Evolutionary conservation across 2,888 invertebrate species (phyloP), one percentile per base, ranked within the genome.

Genomic region (Calliopum simillimum): DNA sequence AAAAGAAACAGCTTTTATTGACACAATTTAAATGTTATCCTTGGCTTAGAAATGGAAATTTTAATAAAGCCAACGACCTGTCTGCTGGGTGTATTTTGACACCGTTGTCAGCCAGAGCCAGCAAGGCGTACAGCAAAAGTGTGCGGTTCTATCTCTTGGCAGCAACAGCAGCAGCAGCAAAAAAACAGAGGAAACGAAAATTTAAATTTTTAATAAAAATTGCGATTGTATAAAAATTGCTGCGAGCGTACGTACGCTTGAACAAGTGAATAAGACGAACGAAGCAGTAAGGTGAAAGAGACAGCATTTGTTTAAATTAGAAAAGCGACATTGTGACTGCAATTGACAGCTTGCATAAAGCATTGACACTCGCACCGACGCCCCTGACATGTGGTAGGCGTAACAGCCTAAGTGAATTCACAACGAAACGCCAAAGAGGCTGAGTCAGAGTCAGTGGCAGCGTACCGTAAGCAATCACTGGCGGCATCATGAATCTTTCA

Each of bases 1-100:
- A 41, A 62, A 62, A 13, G 19, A 44, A 19, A 47, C 56, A 51
- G 55, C 53, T 56, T 66, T 56, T 23, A 79, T 80, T 80, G 80
- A 80, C 81, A 79, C 73, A 80, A 76, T 80, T 74, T 79, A 80
- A 80, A 78, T 79, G 81, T 80, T 79, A 81, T 79, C 80, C 79
- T 33, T 33, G 77, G 80, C 76, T 80, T 77, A 81, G 74, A 73
- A 25, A 12, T 56, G n/a, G 44, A 25, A 14, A 14, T 51, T 13
- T n/a, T n/a, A 2, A 62, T 14, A 16, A 14, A 16, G 61, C 16
- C 19, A 46, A 23, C 46, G 62, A 46, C 62, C 4, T 53, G 53
- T 12, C 53, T 23, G 53, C 12, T 23, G 23, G 21, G 53, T 23
- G 19, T 53, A 23, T 53, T 21, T 21, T 14, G 53, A 14, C 21